Evolutionary conservation across 2,888 invertebrate genomes (phyloP), one percentile per base, ranked within the genome.

Genomic region (Trichacis sp.): DNA sequence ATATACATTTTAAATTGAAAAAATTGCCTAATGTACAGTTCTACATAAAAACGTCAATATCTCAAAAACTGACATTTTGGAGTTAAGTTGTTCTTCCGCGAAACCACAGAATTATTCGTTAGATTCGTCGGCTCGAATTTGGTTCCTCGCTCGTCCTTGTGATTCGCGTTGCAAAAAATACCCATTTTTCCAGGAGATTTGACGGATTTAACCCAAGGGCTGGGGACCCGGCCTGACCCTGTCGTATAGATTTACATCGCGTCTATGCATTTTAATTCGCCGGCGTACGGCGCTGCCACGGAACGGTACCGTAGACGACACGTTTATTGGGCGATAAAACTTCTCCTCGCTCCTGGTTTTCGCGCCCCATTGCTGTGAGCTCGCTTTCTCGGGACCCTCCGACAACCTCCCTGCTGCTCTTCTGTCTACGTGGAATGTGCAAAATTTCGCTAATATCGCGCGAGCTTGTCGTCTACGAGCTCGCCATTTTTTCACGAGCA

Each of bases 261-360:
- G 74, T 72, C 70, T 64, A 69, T 79, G 78, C 77, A 78, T 78
- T 79, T 78, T 78, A 78, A 78, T 77, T 77, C 77, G 77, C 71
- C 67, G 69, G 70, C 67, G 51, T 54, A 24, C 46, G 64, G 63
- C 61, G 64, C 66, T 46, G 59, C 54, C 59, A 50, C 43, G 64
- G 24, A 59, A 62, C 59, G 68, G 74, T 72, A n/a, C 74, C 73
- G 75, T 70, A 76, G 78, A 77, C 77, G 80, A 80, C 79, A 77
- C 80, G 77, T 79, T 80, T 79, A 80, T 79, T 80, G 78, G 78
- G 73, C 78, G 79, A 80, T 80, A 80, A 80, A 79, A 78, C 77
- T 79, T 77, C 69, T 72, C 74, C 68, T 73, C 61, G 71, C 76
- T 73, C 69, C 65, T 60, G 58, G 68, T 65, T 68, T 64, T 68